Evolutionary conservation across 2,888 invertebrate genomes (phyloP).

Genomic region (Caradrina kadenii): DNA sequence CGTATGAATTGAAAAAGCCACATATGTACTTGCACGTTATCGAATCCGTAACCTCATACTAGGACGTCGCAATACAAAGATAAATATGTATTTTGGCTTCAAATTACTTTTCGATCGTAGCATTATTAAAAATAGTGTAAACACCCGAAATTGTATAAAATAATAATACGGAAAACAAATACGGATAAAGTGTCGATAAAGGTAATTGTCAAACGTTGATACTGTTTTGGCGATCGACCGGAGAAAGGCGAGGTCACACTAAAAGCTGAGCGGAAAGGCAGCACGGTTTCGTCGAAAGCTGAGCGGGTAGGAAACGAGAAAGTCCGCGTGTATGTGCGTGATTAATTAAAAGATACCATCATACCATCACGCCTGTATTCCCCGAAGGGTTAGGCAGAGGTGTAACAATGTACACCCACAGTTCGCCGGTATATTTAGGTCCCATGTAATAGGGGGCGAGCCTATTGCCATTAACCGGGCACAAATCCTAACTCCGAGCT

Average conservation of each 20-base stretch:
- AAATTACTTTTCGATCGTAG: neutral
- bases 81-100: neutral
- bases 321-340: neutral
- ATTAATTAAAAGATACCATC: too few relatives aligned
- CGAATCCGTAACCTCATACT: too few relatives aligned
- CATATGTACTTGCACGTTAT: too few relatives aligned
- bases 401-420: too few relatives aligned
- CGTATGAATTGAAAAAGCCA: too few relatives aligned
- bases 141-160: constrained; percentile 28
- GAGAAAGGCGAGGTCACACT: constrained; percentile 27
- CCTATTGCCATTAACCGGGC: too few relatives aligned
- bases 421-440: too few relatives aligned
- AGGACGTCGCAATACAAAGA: neutral
- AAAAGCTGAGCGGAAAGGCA: constrained; percentile 19
- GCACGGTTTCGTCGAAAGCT: constrained; percentile 29
- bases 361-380: too few relatives aligned
- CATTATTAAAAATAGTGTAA: neutral
- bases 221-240: constrained; percentile 50
- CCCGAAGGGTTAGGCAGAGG: too few relatives aligned
- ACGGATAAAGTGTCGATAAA: constrained; percentile 49
- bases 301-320: neutral
- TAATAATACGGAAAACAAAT: constrained; percentile 55
- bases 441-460: too few relatives aligned
- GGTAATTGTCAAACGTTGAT: constrained; percentile 37
- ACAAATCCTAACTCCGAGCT: too few relatives aligned